These are phyloP conservation scores for Zaprionus vittiger DNA, from an alignment of 1,140 invertebrate genomes.

Conservation along the genomic window DNA sequence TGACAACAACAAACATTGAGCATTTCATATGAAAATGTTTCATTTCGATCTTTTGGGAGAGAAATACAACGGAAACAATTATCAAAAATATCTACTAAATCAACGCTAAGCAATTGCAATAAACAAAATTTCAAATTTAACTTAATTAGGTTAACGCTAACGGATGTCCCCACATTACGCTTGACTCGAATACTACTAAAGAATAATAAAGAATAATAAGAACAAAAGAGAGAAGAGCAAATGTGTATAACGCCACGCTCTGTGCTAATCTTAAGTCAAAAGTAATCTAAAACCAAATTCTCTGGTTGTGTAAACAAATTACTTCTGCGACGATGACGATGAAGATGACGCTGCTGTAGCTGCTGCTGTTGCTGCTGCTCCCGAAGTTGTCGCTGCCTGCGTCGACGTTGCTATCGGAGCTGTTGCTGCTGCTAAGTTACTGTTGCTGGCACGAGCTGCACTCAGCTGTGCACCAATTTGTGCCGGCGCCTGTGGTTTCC, in stretches of 20 bases:
- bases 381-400: conserved; percentile 35
- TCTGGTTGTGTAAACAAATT: conserved; percentile 54
- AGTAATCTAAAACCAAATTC: conserved; percentile 66
- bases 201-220: conserved; percentile 53
- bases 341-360: conserved; percentile 37
- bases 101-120: conserved; percentile 70
- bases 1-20: conserved; percentile 67
- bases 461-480: conserved; percentile 53
- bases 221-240: conserved; percentile 68
- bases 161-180: conserved; percentile 64
- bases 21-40: conserved; percentile 65
- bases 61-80: conserved; percentile 52
- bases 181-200: conserved; percentile 73
- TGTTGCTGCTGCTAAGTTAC: conserved; percentile 40
- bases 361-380: conserved; percentile 27
- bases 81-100: conserved; percentile 64
- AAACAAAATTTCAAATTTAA: conserved; percentile 72
- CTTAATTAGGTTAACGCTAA: conserved; percentile 76
- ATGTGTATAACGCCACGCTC: conserved; percentile 26
- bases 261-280: conserved; percentile 62
- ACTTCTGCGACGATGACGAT: conserved; percentile 73
- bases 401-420: conserved; percentile 17
- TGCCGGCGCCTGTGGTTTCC: conserved; percentile 35
- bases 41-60: conserved; percentile 36
- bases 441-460: conserved; percentile 46